Evolutionary conservation across 2,113 vertebrate species (phyloP).

Genomic region (Ploceus nigricollis): DNA sequence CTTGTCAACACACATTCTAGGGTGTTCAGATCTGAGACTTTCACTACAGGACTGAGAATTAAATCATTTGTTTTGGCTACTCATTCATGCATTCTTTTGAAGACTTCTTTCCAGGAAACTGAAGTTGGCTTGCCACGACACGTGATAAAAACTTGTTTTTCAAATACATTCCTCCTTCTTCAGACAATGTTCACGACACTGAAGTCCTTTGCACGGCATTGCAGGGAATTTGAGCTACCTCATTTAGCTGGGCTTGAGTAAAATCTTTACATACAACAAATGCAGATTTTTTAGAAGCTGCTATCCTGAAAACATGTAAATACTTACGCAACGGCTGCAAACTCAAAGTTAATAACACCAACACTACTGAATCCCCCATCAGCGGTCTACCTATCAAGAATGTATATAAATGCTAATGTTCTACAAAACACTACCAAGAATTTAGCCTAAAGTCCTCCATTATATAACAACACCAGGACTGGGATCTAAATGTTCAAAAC

Average conservation of each 20-base stretch:
- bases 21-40: background rate
- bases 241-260: background rate
- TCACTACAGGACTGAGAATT: background rate
- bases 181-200: background rate
- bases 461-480: background rate
- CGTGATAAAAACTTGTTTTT: background rate
- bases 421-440: background rate
- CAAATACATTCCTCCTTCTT: background rate
- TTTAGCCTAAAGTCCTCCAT: background rate
- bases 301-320: background rate
- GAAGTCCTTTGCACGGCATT: background rate
- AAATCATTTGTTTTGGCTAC: background rate
- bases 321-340: background rate
- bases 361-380: background rate
- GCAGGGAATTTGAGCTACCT: background rate
- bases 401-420: background rate
- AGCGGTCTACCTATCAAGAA: background rate
- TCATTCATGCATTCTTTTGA: background rate
- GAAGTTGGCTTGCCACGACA: background rate
- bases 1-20: background rate
- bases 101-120: background rate
- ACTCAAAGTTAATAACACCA: background rate
- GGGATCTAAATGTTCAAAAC: background rate
- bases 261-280: background rate
- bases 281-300: background rate